These are phyloP conservation scores for Lanius collurio DNA, from an alignment of 2,113 vertebrate genomes.

Conservation along the genomic window DNA sequence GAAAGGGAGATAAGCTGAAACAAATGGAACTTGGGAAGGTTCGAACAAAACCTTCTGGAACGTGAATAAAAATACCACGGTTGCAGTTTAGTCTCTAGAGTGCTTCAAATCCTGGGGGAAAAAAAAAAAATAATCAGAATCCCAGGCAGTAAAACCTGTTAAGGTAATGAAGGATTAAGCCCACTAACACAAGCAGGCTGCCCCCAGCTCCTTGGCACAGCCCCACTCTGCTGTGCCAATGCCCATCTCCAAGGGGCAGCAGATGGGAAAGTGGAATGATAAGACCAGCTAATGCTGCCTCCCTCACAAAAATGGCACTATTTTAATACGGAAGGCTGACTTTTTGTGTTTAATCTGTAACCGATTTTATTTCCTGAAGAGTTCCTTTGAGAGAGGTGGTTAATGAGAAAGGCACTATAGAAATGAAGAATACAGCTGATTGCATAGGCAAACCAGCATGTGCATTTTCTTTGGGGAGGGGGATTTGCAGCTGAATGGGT, in stretches of 20 bases:
- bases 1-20: background rate
- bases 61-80: background rate
- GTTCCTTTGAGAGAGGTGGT: conserved; percentile 38
- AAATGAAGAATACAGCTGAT: conserved; percentile 59
- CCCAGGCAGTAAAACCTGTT: background rate
- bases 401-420: conserved; percentile 33
- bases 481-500: conserved; percentile 67
- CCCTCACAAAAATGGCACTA: background rate
- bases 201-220: conserved; percentile 2
- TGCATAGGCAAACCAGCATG: conserved; percentile 58
- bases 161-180: background rate
- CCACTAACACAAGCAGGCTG: background rate
- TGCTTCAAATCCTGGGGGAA: background rate
- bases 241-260: background rate
- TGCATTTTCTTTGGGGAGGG: conserved; percentile 43
- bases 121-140: background rate
- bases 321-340: background rate
- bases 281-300: background rate
- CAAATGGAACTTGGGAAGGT: background rate
- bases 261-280: background rate
- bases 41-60: background rate
- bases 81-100: background rate
- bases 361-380: conserved; percentile 36
- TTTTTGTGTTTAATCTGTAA: conserved; percentile 22
- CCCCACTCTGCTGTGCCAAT: background rate